A percentile compares a stretch with the other conserved stretches of the same genome.
phyloP scores from a whole-genome alignment of 2,797 vertebrate species.

The Pseudochaenichthys georgianus region DNA sequence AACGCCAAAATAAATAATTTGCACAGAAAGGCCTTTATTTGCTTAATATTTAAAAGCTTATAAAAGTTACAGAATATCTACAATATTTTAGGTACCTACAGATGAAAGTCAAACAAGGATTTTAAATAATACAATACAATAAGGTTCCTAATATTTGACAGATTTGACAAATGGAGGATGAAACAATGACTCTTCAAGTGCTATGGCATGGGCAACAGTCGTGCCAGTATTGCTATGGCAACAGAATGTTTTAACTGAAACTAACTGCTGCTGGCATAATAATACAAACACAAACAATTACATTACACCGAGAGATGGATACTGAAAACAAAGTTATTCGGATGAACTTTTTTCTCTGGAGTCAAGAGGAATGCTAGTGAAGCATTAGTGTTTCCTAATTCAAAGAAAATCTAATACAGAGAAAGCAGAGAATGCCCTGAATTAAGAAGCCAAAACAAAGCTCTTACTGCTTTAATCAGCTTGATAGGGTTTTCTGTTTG shows the following conservation, averaged over 20 bases:
- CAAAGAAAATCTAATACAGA: slow-evolving; percentile 69
- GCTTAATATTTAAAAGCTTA: too few relatives aligned
- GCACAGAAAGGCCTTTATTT: too few relatives aligned
- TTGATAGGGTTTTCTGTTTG: slow-evolving; percentile 32
- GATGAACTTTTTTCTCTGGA: slow-evolving; percentile 18
- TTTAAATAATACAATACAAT: background rate
- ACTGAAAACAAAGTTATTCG: slow-evolving; percentile 25
- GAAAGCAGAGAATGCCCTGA: slow-evolving; percentile 19
- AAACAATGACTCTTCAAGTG: background rate
- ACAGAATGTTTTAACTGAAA: slow-evolving; percentile 8
- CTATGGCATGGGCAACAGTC: background rate
- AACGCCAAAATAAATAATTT: too few relatives aligned
- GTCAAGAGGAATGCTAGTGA: slow-evolving; percentile 17
- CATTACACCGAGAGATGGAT: slow-evolving; percentile 23
- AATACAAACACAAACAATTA: slow-evolving; percentile 30
- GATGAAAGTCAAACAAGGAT: background rate
- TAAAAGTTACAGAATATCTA: background rate
- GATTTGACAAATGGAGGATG: background rate
- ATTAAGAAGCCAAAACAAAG: slow-evolving; percentile 21
- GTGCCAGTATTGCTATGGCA: slow-evolving; percentile 6
- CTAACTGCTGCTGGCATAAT: background rate
- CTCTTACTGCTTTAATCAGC: slow-evolving; percentile 35
- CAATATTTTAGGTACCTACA: background rate
- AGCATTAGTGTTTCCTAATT: slow-evolving; percentile 34
- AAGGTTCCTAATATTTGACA: background rate